Evolutionary conservation across 2,888 invertebrate species (phyloP), one percentile per base, ranked within the genome.

Genomic region (Falcaria lacertinaria): DNA sequence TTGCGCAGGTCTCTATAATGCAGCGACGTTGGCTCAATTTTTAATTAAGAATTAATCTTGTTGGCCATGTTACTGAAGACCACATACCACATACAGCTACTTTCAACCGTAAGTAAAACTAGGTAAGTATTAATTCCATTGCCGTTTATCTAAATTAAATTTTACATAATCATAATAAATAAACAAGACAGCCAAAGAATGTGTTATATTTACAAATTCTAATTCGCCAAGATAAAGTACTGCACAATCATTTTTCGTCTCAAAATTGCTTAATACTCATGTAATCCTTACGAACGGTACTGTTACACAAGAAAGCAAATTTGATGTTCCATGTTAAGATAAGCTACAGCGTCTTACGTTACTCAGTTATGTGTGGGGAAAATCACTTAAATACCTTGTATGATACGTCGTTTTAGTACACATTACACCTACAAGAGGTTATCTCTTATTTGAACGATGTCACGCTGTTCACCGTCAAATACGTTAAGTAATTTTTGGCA

Each of bases 291-390:
- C 28, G 28, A 40, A 41, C 34, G 34, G 8, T 15, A 28, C 25
- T 15, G 22, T 28, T 34, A 28, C 5, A 28, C 13, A 34, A 22
- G 34, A 34, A 15, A 37, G 34, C 25, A 34, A 41, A 28, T 34
- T 39, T 45, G 33, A 46, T 46, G 25, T 41, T 44, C 33, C 44
- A 43, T 14, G 36, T 43, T 48, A 48, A 45, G 45, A 46, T 46
- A 46, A 43, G 42, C 37, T n/a, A 33, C 39, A 36, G 33, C 15
- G 33, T 19, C 25, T 46, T 46, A 25, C 42, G 40, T 40, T 43
- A 46, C 13, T 17, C 36, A 15, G 34, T 33, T 37, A 32, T 3
- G 17, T 42, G 32, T 19, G 16, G 36, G 35, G 37, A 37, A 42
- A 37, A 36, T 42, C 17, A 37, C 37, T 22, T 22, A 22, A 37